These are phyloP conservation scores for Oxygymnocypris stewartii DNA, from an alignment of 2,113 vertebrate genomes.

Conservation along the genomic window DNA sequence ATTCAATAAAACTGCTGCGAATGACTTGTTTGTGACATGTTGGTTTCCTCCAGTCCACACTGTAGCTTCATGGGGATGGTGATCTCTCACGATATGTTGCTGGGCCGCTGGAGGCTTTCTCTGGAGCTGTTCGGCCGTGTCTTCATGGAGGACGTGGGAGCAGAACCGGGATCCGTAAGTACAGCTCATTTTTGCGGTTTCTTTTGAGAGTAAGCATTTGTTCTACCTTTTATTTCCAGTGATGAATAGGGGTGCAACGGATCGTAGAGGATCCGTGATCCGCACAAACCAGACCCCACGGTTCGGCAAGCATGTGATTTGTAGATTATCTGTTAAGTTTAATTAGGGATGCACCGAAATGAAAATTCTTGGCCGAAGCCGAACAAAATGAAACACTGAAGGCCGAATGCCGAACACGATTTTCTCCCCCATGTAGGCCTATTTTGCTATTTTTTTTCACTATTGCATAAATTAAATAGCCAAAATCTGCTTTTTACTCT, in stretches of 20 bases:
- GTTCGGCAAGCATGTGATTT: too few relatives aligned
- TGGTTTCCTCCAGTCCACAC: conserved; percentile 83
- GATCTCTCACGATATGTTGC: conserved; percentile 98
- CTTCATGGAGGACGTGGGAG: conserved; percentile 99
- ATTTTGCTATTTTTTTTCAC: too few relatives aligned
- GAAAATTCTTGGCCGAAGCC: too few relatives aligned
- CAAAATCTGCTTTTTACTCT: too few relatives aligned
- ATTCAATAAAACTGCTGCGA: background rate
- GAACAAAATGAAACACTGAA: too few relatives aligned
- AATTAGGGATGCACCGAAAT: too few relatives aligned
- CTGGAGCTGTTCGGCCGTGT: conserved; percentile 95
- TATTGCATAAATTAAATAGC: too few relatives aligned
- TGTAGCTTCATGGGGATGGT: conserved; percentile 99
- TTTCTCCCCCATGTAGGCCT: too few relatives aligned
- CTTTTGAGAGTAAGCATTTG: background rate
- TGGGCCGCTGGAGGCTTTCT: conserved; percentile 97
- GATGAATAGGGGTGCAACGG: background rate
- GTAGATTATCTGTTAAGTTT: too few relatives aligned
- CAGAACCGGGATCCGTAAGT: conserved; percentile 96
- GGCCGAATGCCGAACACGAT: too few relatives aligned
- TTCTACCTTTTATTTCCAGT: background rate
- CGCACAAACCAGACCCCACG: too few relatives aligned
- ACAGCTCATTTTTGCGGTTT: background rate
- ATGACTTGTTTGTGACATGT: background rate
- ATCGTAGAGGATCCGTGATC: too few relatives aligned